Conservation (phyloP, 2,797 vertebrate genomes). For the Spheniscus humboldti region DNA sequence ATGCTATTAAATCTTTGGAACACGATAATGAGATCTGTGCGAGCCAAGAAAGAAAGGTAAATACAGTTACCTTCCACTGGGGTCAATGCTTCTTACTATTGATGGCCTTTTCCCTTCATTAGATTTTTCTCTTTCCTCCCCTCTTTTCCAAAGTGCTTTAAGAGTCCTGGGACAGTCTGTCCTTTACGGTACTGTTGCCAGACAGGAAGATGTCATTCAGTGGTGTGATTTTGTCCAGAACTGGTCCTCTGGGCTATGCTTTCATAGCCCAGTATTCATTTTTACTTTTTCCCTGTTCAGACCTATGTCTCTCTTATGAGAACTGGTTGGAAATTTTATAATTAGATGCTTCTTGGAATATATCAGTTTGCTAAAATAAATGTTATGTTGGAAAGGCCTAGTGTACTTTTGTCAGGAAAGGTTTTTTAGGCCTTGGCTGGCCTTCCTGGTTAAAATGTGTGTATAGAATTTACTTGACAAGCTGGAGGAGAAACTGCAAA, state of each 20-base stretch:
- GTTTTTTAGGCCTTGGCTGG: not conserved
- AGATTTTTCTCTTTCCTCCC: not conserved
- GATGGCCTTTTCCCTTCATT: not conserved
- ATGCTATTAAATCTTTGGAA: not conserved
- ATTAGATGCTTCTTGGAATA: not conserved
- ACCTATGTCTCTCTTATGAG: not conserved
- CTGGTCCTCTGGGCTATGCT: not conserved
- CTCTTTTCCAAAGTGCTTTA: not conserved
- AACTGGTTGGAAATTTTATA: not conserved
- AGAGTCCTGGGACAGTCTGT: not conserved
- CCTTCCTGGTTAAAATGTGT: not conserved
- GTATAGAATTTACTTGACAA: not conserved
- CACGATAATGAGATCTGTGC: accelerated
- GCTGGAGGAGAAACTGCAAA: not conserved
- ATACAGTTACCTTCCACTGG: not conserved
- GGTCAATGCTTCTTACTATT: not conserved
- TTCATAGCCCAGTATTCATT: not conserved
- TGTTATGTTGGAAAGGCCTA: not conserved
- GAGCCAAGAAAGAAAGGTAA: not conserved
- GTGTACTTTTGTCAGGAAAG: not conserved
- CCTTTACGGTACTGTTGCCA: not conserved
- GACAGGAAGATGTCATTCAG: not conserved
- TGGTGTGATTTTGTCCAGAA: not conserved
- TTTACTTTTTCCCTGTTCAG: not conserved
- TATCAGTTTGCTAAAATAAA: not conserved